phyloP scores from a whole-genome alignment of 2,888 invertebrate genomes.

The Pristionchus arcanus region DNA sequence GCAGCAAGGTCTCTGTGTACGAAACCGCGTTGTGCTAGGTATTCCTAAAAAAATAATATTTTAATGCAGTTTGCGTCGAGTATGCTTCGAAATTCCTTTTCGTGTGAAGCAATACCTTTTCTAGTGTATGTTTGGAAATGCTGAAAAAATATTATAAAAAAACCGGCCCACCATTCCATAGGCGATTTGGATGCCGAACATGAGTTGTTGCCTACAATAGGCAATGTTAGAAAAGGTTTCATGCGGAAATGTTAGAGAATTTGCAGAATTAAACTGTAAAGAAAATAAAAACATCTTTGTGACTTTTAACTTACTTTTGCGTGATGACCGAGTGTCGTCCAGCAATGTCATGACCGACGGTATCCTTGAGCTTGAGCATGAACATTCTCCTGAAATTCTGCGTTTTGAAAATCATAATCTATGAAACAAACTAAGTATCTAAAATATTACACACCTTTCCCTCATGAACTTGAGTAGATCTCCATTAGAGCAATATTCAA shows the following conservation, averaged over 20 bases:
- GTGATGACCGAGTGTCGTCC: constrained; percentile 56
- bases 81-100: no score
- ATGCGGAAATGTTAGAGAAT: no score
- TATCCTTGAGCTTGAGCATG: constrained; percentile 38
- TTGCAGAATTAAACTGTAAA: no score
- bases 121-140: no score
- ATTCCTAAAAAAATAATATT: constrained; percentile 74
- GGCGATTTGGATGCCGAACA: constrained; percentile 76
- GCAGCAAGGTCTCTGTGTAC: constrained; percentile 79
- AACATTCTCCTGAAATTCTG: constrained; percentile 7
- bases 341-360: background rate
- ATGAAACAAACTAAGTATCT: no score
- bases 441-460: constrained; percentile 85
- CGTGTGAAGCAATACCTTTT: no score
- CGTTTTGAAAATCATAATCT: no score
- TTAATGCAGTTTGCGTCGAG: no score
- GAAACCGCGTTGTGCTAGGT: constrained; percentile 77
- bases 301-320: constrained; percentile 73
- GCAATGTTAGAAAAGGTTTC: no score
- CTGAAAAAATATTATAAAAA: no score
- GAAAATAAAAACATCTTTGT: no score
- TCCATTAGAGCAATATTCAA: constrained; percentile 85
- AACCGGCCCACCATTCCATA: background rate
- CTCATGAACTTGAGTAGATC: constrained; percentile 96
- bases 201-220: constrained; percentile 76